Evolutionary conservation across 2,888 invertebrate species (phyloP).

Genomic region (Yponomeuta malinellus): DNA sequence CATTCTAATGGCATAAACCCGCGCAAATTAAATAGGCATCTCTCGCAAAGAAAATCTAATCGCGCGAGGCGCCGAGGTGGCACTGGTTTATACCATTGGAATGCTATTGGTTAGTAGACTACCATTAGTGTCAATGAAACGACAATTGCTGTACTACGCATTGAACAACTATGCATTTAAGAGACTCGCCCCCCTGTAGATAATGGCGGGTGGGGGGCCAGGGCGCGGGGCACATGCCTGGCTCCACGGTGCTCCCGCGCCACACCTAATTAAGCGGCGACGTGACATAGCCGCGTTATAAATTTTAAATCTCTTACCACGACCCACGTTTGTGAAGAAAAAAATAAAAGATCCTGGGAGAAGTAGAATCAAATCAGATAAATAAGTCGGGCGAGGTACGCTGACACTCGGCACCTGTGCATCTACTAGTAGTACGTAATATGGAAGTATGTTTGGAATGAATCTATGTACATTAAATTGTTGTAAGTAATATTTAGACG

Average conservation of each 20-base stretch:
- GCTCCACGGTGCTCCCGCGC: conserved; percentile 29
- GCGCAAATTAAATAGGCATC: too few relatives aligned
- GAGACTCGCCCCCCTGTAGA: conserved; percentile 21
- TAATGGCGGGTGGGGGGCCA: conserved; percentile 34
- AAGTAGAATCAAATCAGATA: conserved; percentile 28
- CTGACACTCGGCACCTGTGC: neutral
- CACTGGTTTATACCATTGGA: too few relatives aligned
- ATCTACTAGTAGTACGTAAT: neutral
- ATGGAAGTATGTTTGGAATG: neutral
- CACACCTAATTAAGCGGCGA: conserved; percentile 65
- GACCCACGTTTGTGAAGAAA: conserved; percentile 39
- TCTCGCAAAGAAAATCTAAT: too few relatives aligned
- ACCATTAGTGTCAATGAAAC: too few relatives aligned
- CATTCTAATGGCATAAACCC: too few relatives aligned
- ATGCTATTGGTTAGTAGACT: too few relatives aligned
- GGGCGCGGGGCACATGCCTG: conserved; percentile 35
- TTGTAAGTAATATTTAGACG: too few relatives aligned
- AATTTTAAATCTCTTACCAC: conserved; percentile 58
- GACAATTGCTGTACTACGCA: too few relatives aligned
- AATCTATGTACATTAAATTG: too few relatives aligned
- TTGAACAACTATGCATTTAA: too few relatives aligned
- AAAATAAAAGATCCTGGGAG: conserved; percentile 34
- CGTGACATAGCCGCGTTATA: conserved; percentile 64
- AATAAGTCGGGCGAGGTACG: conserved; percentile 19
- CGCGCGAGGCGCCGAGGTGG: too few relatives aligned